A percentile compares a stretch with the other conserved stretches of the same genome.
Evolutionary conservation across 1,140 invertebrate genomes (phyloP).

Genomic region (Scaptomyza hsui): DNA sequence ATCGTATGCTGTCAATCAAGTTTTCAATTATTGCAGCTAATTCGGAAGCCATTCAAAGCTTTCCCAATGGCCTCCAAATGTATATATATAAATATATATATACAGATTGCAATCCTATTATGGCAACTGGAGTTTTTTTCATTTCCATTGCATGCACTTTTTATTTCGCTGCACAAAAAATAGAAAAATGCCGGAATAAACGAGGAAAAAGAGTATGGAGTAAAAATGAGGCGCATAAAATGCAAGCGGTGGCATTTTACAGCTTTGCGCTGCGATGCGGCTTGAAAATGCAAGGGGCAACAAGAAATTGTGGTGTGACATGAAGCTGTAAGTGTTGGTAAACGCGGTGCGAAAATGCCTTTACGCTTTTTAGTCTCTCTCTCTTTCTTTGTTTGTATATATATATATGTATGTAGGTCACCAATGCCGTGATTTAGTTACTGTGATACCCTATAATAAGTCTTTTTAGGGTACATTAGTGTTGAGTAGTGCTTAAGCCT

Average conservation of each 20-base stretch:
- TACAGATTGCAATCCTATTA: constrained; percentile 13
- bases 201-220: constrained; percentile 17
- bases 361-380: constrained; percentile 35
- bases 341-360: constrained; percentile 70
- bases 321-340: constrained; percentile 65
- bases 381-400: constrained; percentile 9
- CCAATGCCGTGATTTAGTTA: constrained; percentile 52
- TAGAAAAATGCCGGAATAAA: constrained; percentile 62
- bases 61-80: constrained; percentile 25
- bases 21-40: constrained; percentile 71
- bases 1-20: constrained; percentile 56
- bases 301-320: not conserved
- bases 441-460: constrained; percentile 29
- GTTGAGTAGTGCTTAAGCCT: not conserved
- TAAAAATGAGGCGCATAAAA: constrained; percentile 59
- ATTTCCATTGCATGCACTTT: constrained; percentile 71
- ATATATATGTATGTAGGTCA: constrained; percentile 75
- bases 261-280: constrained; percentile 49
- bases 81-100: constrained; percentile 16
- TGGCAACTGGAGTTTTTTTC: constrained; percentile 62
- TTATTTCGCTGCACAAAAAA: constrained; percentile 58
- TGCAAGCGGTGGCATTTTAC: constrained; percentile 72
- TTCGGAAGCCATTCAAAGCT: constrained; percentile 55
- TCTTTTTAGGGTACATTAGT: too few species aligned
- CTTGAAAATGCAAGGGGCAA: constrained; percentile 65